These are phyloP conservation scores for Eudasyphora cyanicolor DNA, from an alignment of 2,888 invertebrate species.

Conservation along the genomic window DNA sequence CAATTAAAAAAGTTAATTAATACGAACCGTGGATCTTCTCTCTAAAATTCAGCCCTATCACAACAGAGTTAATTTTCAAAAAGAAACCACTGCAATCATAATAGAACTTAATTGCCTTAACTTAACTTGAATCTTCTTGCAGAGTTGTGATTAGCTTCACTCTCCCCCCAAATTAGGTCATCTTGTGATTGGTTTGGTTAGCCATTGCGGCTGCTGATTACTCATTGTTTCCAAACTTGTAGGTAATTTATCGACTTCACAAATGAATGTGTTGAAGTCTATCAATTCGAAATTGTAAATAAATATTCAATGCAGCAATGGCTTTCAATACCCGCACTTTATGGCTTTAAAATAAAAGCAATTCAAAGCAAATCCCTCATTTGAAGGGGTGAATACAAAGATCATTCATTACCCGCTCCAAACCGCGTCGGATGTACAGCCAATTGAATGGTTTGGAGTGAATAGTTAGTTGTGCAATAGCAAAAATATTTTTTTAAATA, in stretches of 20 bases:
- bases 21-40: no score
- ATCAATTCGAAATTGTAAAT: background rate
- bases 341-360: background rate
- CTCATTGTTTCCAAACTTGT: background rate
- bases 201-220: background rate
- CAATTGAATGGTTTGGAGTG: background rate
- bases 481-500: background rate
- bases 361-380: background rate
- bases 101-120: no score
- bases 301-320: constrained; percentile 37
- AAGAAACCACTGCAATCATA: no score
- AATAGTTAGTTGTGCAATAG: constrained; percentile 26
- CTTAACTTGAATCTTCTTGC: background rate
- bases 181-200: background rate
- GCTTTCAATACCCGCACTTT: background rate
- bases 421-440: background rate
- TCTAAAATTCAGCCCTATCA: no score
- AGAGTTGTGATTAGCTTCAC: background rate
- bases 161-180: background rate
- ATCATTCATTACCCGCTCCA: constrained; percentile 35
- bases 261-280: background rate
- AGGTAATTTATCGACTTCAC: background rate
- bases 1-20: no score
- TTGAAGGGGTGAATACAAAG: constrained; percentile 39
- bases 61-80: no score